Base-by-base conservation (phyloP, 2,888 invertebrate species). In the Pherbina coryleti region DNA sequence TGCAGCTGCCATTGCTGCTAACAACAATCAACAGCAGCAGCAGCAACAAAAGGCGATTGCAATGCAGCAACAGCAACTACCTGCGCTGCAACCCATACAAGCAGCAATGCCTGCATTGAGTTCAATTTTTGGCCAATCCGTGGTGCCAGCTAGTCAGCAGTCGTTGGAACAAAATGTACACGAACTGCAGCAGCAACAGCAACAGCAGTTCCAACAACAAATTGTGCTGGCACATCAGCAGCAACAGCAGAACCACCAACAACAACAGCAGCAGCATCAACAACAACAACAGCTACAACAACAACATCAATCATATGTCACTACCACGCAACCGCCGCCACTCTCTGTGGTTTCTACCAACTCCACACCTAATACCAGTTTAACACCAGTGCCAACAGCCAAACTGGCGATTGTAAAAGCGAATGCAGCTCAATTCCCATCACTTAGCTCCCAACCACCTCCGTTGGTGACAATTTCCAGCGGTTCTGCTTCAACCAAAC, bases 31-130 rank as follows among this genome's bases (percentile, higher is more conserved):
- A 49, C 86, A 86, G 5, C 85, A 85, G 49, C 82, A 84, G 25
- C 83, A 83, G 34, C 82, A 82, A n/a, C 83, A 84, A 64, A 79
- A 75, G 37, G 25, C 79, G 5, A 70, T 75, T 17, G 64, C 79
- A 19, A 31, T 80, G 71, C 82, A 82, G 64, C 82, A 83, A 34
- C 83, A 84, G 31, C 74, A 78, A 74, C 80, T 89, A 81, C 89
- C 89, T 2, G 89, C 90, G 4, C 80, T 89, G 71, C 89, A 89
- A 69, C 89, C 89, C 0, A 87, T 89, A 71, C 84, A 86, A 77
- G 80, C 83, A 28, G 81, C 84, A 5, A 75, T 85, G 76, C 88
- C 89, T 22, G 88, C 87, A 51, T 78, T 88, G 74, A 88, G 88
- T 81, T 88, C 88, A 11, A 88, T 88, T 31, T 88, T 88, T 75